Base-by-base conservation (phyloP, 2,888 invertebrate genomes). In the Amiota minor region DNA sequence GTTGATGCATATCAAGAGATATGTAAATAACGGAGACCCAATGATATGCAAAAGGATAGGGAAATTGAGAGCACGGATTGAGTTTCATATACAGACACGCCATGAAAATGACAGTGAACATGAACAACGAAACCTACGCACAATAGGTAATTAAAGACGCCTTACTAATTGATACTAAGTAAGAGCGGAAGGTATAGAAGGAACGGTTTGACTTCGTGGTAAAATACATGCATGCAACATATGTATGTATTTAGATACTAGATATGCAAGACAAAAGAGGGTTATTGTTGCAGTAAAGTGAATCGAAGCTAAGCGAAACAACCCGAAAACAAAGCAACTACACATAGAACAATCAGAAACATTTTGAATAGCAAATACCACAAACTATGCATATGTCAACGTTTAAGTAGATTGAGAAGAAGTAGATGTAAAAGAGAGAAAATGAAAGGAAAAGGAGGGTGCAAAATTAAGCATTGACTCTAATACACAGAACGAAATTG, bases 341-440 rank as follows among this genome's bases (percentile, higher is more conserved):
- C 9, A 10, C 4, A 59, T 59, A 10, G 65, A 35, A 64, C 18
- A 47, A 65, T 65, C 47, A 20, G 23, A 8, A 16, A 18, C 49
- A 67, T 67, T 67, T 67, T 67, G 67, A 67, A 67, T 50, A 20
- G 50, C 50, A 67, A 67, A 67, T 67, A 50, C 50, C 50, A 46
- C 50, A 6, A 35, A 35, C 50, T 11, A 67, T 67, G n/a, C n/a
- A n/a, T n/a, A 50, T 67, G 47, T 49, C 62, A 62, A 18, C 8
- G 62, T 4, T n/a, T n/a, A 45, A 45, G 23, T 18, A 62, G 18
- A 45, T 18, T n/a, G 18, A 59, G 11, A 16, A n/a, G 20, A 16
- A n/a, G 20, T 12, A n/a, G 14, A 9, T 0, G 20, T 61, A 35
- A 2, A 11, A 23, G 61, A 23, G 35, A 2, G 23, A 23, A 10